Percentiles rank a stretch among this genome's conserved stretches.
Conservation (phyloP, 2,888 invertebrate genomes). For the Drosophila nr. medialis region DNA sequence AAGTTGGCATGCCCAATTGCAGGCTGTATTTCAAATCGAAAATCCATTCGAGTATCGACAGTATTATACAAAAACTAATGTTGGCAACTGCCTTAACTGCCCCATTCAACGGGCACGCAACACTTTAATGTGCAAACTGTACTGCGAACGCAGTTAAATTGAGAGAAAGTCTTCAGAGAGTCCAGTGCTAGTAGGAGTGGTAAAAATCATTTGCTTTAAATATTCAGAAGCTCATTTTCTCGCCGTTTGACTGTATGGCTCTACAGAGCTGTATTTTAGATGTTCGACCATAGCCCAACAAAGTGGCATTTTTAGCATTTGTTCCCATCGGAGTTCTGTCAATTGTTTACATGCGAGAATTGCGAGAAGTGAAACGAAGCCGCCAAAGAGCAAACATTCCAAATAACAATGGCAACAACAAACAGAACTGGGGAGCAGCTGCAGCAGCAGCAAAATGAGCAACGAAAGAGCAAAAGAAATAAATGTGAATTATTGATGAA, state of each 20-base stretch:
- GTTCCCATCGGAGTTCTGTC: conserved; percentile 50
- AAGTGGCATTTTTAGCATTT: conserved; percentile 38
- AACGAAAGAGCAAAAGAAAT: conserved; percentile 58
- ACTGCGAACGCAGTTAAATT: background rate
- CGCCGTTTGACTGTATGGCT: conserved; percentile 13
- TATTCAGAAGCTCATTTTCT: conserved; percentile 41
- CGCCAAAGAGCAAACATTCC: conserved; percentile 43
- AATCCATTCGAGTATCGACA: background rate
- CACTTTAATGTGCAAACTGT: conserved; percentile 9
- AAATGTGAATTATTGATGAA: conserved; percentile 81
- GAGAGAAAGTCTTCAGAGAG: background rate
- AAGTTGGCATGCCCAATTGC: conserved; percentile 19
- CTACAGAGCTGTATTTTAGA: conserved; percentile 7
- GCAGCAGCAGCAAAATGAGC: conserved; percentile 23
- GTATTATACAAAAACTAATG: background rate
- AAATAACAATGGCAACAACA: conserved; percentile 13
- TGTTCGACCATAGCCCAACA: conserved; percentile 22
- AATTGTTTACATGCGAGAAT: conserved; percentile 64
- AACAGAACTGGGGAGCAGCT: conserved; percentile 7
- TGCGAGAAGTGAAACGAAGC: conserved; percentile 35
- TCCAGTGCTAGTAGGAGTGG: background rate
- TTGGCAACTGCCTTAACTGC: conserved; percentile 5
- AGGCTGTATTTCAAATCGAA: conserved; percentile 19
- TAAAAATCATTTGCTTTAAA: conserved; percentile 35
- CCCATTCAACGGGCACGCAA: too few species aligned